Evolutionary conservation across 2,888 invertebrate genomes (phyloP).

Genomic region (Herminia tarsipennalis): DNA sequence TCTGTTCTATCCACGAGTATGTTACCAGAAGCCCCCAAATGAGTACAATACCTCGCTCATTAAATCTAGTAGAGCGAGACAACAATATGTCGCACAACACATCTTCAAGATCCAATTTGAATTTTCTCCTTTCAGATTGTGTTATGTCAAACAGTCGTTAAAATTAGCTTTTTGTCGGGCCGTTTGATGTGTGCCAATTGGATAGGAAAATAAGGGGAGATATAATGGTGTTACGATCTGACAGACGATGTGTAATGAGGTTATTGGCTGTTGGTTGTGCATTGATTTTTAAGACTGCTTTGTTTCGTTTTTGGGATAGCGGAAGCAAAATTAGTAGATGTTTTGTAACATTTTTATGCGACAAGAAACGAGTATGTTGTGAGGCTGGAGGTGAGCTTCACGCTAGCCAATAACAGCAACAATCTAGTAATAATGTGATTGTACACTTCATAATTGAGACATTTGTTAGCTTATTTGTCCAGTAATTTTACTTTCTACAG

Average conservation of each 20-base stretch:
- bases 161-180: conserved; percentile 56
- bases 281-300: conserved; percentile 29
- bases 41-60: conserved; percentile 18
- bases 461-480: too few species aligned
- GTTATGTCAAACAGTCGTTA: conserved; percentile 69
- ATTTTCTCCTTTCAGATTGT: conserved; percentile 73
- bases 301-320: neutral
- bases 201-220: conserved; percentile 43
- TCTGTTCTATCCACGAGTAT: too few species aligned
- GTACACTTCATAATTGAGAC: too few species aligned
- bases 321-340: neutral
- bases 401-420: too few species aligned
- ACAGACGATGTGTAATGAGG: conserved; percentile 29
- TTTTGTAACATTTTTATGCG: neutral
- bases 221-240: conserved; percentile 39
- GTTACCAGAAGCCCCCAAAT: neutral
- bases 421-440: too few species aligned
- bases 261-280: conserved; percentile 31
- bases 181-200: conserved; percentile 46
- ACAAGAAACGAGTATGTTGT: too few species aligned
- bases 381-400: too few species aligned
- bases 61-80: conserved; percentile 46
- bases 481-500: too few species aligned
- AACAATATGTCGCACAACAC: conserved; percentile 43
- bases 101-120: conserved; percentile 70